Evolutionary conservation across 37 sponge, comb jelly and placozoan species (phyloP).

Genomic region (Mnemiopsis leidyi): DNA sequence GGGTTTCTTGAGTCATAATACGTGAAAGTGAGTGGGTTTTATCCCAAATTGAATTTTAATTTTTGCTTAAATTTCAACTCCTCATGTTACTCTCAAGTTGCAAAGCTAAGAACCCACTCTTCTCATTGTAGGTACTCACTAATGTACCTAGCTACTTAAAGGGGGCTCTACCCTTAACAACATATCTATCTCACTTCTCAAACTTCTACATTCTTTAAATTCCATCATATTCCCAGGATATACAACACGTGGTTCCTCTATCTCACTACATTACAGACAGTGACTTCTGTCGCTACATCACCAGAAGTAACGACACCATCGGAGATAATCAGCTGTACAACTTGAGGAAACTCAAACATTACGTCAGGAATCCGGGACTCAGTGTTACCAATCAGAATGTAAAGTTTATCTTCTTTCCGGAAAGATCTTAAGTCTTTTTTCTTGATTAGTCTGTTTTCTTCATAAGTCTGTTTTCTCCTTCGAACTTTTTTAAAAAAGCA

Average conservation of each 20-base stretch:
- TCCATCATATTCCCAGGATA: not conserved
- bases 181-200: not conserved
- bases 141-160: too few relatives aligned
- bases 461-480: not conserved
- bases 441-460: too few relatives aligned
- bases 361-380: constrained; percentile 35
- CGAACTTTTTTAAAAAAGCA: not conserved
- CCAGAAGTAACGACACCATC: constrained; percentile 40
- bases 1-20: too few relatives aligned
- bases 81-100: too few relatives aligned
- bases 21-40: too few relatives aligned
- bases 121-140: too few relatives aligned
- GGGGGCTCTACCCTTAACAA: too few relatives aligned
- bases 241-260: constrained; percentile 36
- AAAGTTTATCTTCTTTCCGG: too few relatives aligned
- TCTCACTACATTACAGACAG: constrained; percentile 59
- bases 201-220: not conserved
- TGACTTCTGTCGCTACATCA: constrained; percentile 54
- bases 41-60: too few relatives aligned
- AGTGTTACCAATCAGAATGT: constrained; percentile 61
- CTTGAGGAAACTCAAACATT: not conserved
- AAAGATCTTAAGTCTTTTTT: too few relatives aligned
- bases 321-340: constrained; percentile 56
- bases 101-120: too few relatives aligned
- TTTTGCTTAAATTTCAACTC: too few relatives aligned